Evolutionary conservation across 2,113 vertebrate genomes (phyloP).

Genomic region (Himantopus leucocephalus): DNA sequence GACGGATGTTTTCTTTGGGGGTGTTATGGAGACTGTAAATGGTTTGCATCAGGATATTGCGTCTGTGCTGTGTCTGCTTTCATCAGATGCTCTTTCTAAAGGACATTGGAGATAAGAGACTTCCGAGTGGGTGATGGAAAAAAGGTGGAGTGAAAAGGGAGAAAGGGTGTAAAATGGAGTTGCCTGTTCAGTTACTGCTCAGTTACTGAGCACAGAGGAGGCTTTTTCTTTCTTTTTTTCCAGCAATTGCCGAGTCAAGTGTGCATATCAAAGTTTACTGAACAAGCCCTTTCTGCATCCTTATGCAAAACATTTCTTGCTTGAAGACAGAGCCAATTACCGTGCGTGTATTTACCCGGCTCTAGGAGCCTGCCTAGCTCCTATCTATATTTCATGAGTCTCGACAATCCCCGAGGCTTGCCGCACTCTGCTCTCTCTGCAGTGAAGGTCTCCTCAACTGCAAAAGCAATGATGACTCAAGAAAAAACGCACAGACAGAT

Average conservation of each 20-base stretch:
- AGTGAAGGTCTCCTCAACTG: background rate
- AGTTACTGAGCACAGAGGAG: background rate
- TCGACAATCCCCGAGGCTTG: background rate
- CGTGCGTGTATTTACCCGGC: background rate
- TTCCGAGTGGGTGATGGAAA: background rate
- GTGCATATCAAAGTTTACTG: background rate
- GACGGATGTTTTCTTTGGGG: background rate
- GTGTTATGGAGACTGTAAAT: background rate
- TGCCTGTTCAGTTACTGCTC: background rate
- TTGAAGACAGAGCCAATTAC: background rate
- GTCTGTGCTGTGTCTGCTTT: background rate
- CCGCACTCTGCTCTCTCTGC: background rate
- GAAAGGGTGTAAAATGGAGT: background rate
- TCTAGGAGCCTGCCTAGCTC: background rate
- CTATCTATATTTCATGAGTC: slow-evolving; percentile 48
- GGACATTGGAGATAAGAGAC: background rate
- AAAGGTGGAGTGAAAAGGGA: background rate
- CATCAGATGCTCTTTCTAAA: background rate
- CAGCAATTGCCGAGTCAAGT: background rate
- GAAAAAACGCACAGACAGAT: background rate
- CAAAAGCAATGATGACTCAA: background rate
- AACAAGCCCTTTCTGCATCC: background rate
- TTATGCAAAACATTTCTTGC: background rate
- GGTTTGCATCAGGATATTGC: background rate
- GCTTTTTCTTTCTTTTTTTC: background rate